Conservation (phyloP, 2,888 invertebrate species). For the Cryptosula pallasiana region DNA sequence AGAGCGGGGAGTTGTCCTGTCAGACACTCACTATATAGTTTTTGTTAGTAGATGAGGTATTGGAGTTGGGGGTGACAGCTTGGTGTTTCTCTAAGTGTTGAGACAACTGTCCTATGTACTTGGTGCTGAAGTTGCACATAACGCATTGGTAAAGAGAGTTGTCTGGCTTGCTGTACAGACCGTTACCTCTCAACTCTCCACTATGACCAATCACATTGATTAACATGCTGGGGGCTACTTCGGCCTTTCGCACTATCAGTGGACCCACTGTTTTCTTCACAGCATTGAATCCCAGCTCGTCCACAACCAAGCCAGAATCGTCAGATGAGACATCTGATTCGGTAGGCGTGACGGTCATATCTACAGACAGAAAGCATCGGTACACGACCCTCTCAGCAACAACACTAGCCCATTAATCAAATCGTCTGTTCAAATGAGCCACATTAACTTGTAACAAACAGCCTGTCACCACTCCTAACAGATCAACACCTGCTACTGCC, state of each 20-base stretch:
- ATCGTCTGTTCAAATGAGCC: too few relatives aligned
- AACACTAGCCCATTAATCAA: too few relatives aligned
- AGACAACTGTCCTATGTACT: background rate
- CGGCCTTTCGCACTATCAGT: background rate
- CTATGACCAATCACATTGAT: constrained; percentile 16
- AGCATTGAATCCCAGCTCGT: background rate
- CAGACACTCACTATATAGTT: constrained; percentile 12
- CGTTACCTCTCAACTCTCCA: background rate
- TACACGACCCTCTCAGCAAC: too few relatives aligned
- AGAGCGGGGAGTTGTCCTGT: background rate
- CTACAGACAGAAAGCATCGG: too few relatives aligned
- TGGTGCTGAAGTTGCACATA: constrained; percentile 14
- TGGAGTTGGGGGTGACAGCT: background rate
- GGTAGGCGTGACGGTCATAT: background rate
- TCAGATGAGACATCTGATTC: constrained; percentile 17
- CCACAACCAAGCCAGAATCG: constrained; percentile 8
- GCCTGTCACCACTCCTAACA: too few relatives aligned
- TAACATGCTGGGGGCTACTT: background rate
- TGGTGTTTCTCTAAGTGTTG: constrained; percentile 13
- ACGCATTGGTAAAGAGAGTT: constrained; percentile 20
- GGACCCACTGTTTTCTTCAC: background rate
- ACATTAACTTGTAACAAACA: too few relatives aligned
- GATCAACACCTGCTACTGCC: too few relatives aligned
- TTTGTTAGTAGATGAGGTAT: background rate
- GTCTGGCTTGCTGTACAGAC: constrained; percentile 14